Conservation (phyloP, 1,140 invertebrate species). For the Campoletis sonorensis region DNA sequence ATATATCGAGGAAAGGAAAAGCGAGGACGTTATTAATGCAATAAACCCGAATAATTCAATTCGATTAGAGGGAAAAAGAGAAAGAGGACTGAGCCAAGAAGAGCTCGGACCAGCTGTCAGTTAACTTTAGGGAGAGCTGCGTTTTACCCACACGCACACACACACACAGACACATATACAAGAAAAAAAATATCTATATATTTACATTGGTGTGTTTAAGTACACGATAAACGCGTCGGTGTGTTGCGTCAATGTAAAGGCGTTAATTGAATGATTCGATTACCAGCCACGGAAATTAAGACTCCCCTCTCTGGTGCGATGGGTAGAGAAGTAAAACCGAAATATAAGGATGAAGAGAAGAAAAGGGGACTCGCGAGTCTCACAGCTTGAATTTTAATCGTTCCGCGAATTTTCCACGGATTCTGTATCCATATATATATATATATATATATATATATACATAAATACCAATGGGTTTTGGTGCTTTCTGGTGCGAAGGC, state of each 20-base stretch:
- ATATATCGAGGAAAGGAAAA: neutral
- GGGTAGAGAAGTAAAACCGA: slow-evolving; percentile 61
- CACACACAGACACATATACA: slow-evolving; percentile 16
- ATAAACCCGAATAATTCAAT: slow-evolving; percentile 69
- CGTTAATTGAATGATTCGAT: slow-evolving; percentile 73
- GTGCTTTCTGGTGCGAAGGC: neutral
- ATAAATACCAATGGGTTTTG: neutral
- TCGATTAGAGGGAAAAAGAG: slow-evolving; percentile 55
- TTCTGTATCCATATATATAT: too few species aligned
- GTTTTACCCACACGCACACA: neutral
- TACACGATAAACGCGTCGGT: slow-evolving; percentile 10
- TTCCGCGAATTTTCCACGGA: slow-evolving; percentile 44
- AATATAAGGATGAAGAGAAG: slow-evolving; percentile 58
- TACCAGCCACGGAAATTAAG: slow-evolving; percentile 69
- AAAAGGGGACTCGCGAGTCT: slow-evolving; percentile 12
- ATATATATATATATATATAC: slow-evolving; percentile 39
- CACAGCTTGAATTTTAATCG: slow-evolving; percentile 70
- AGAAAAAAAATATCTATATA: too few species aligned
- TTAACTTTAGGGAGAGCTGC: slow-evolving; percentile 61
- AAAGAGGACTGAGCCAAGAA: slow-evolving; percentile 4
- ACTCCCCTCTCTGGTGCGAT: slow-evolving; percentile 46
- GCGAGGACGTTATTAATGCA: slow-evolving; percentile 61
- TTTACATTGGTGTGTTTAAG: too few species aligned
- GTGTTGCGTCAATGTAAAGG: slow-evolving; percentile 61
- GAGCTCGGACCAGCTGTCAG: slow-evolving; percentile 61